Evolutionary conservation across 1,140 invertebrate genomes (phyloP).

Genomic region (Drosophila nasuta): DNA sequence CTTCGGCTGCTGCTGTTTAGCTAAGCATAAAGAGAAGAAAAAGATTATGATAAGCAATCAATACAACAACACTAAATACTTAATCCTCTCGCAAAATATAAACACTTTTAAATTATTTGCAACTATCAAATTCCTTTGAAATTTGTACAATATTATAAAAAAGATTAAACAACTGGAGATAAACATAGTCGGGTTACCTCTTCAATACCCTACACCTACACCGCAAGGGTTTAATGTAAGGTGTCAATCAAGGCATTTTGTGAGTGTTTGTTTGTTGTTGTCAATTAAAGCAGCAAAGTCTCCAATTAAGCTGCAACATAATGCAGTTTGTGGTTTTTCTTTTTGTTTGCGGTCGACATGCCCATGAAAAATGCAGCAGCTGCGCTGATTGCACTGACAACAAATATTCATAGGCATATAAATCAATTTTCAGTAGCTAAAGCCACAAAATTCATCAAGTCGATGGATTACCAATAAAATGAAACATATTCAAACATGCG

Average conservation of each 20-base stretch:
- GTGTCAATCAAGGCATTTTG: constrained; percentile 73
- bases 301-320: constrained; percentile 68
- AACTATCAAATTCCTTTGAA: constrained; percentile 11
- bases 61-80: constrained; percentile 1
- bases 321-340: constrained; percentile 50
- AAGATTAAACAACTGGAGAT: not conserved
- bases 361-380: constrained; percentile 42
- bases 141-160: not conserved
- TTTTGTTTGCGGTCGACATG: constrained; percentile 58
- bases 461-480: not conserved
- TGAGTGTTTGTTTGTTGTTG: constrained; percentile 56
- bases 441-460: not conserved
- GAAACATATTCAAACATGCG: not conserved
- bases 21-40: constrained; percentile 8
- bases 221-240: constrained; percentile 53
- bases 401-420: constrained; percentile 7
- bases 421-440: constrained; percentile 20
- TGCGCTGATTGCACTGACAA: constrained; percentile 16
- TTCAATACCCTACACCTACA: constrained; percentile 1
- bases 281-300: constrained; percentile 74
- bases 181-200: not conserved
- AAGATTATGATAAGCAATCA: constrained; percentile 38
- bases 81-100: not conserved
- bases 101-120: constrained; percentile 2
- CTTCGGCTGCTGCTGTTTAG: constrained; percentile 21